A percentile compares a stretch with the other conserved stretches of the same genome.
Evolutionary conservation across 2,888 invertebrate genomes (phyloP).

Genomic region (Trichogramma evanescens): DNA sequence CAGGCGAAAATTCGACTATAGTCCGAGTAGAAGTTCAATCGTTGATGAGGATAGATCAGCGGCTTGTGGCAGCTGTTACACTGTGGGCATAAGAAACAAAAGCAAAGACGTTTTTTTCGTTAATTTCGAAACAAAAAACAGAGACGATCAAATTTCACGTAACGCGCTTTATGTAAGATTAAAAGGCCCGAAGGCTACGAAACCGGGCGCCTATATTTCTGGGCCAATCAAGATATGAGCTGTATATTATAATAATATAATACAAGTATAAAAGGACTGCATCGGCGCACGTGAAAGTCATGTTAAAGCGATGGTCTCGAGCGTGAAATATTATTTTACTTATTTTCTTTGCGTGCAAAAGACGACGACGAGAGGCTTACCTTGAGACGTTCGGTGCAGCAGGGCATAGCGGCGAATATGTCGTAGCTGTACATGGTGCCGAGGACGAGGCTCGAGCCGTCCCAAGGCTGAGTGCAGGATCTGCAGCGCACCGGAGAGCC

Average conservation of each 20-base stretch:
- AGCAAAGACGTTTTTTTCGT: neutral
- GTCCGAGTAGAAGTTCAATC: slow-evolving; percentile 87
- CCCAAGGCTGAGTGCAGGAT: slow-evolving; percentile 82
- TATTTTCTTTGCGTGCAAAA: too few species aligned
- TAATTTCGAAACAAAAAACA: neutral
- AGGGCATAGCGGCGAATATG: slow-evolving; percentile 94
- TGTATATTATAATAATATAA: too few species aligned
- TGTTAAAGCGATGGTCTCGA: neutral
- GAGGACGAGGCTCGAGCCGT: slow-evolving; percentile 85
- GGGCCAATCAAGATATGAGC: slow-evolving; percentile 5
- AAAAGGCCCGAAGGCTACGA: neutral
- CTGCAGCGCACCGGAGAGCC: slow-evolving; percentile 74
- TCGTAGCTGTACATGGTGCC: slow-evolving; percentile 99
- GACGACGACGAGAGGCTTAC: slow-evolving; percentile 46
- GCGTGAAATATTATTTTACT: neutral
- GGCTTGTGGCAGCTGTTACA: slow-evolving; percentile 90
- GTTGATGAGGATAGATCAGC: slow-evolving; percentile 77
- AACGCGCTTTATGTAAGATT: neutral
- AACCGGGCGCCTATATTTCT: neutral
- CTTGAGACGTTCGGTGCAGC: slow-evolving; percentile 87
- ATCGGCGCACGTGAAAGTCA: too few species aligned
- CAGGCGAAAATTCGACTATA: slow-evolving; percentile 88
- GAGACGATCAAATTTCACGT: neutral
- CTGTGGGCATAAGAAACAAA: slow-evolving; percentile 48
- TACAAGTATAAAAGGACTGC: too few species aligned